Base-by-base conservation (phyloP, 1,140 invertebrate species). In the Globodera rostochiensis region DNA sequence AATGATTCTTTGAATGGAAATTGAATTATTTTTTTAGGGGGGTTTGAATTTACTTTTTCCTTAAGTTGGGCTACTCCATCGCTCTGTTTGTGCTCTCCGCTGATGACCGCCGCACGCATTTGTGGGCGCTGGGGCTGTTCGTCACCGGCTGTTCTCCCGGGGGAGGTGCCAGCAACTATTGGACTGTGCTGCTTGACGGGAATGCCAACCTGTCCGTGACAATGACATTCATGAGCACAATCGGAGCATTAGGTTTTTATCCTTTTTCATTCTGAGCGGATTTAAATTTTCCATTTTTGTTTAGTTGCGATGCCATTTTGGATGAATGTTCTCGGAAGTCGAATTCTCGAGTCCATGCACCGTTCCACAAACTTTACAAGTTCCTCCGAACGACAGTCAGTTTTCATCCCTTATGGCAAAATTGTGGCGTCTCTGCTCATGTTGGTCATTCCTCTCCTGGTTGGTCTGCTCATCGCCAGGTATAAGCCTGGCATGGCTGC, bases 91-190 rank as follows among this genome's bases (percentile, higher is more conserved):
- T 96, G 11, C 95, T 90, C 74, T 77, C 86, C 13, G 75, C 75
- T 50, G 77, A 79, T 53, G 85, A 64, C 57, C 83, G 21, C 13
- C 82, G 36, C 78, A 86, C 73, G 77, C 88, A 49, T 88, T 89
- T 77, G 8, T 50, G 71, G 70, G 88, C 88, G n/a, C 81, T 89
- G 6, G 96, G 96, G 0, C 92, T 97, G 87, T 97, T 97, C 91
- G 95, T 96, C 86, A 94, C 94, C 4, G 96, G 95, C 1, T 94
- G 95, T 73, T 93, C 94, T 79, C 96, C 96, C 19, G 95, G 94
- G 50, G 96, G 96, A 1, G 95, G 95, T 3, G 95, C 95, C 13
- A 96, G 95, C n/a, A 98, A 98, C 90, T 95, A 96, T 84, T 97
- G 96, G 95, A 95, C 95, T 1, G 93, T 94, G 80, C 92, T 96